A percentile compares a stretch with the other conserved stretches of the same genome.
These are phyloP conservation scores for Eupleurogrammus muticus DNA, from an alignment of 2,797 vertebrate species.

Conservation along the genomic window DNA sequence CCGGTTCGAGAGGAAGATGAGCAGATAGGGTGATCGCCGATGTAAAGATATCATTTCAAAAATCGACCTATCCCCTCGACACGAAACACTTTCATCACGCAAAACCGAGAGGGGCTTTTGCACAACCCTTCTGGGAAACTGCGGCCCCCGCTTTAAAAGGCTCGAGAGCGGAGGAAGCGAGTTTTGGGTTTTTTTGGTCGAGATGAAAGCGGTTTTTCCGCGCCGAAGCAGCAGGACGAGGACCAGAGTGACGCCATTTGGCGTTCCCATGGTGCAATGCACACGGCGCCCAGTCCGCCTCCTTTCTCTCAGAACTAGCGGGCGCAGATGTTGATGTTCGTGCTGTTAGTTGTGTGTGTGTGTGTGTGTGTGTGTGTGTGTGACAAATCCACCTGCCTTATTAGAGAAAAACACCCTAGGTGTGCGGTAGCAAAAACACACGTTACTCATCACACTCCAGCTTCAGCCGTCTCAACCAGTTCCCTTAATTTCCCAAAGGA, in stretches of 20 bases:
- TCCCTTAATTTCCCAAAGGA: constrained; percentile 26
- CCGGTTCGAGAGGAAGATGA: constrained; percentile 25
- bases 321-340: constrained; percentile 69
- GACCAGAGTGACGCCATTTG: constrained; percentile 59
- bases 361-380: constrained; percentile 20
- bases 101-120: not conserved
- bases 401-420: constrained; percentile 10
- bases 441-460: not conserved
- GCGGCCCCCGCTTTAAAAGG: not conserved
- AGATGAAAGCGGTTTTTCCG: constrained; percentile 57
- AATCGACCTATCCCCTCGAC: not conserved
- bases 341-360: constrained; percentile 22
- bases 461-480: constrained; percentile 7
- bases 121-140: not conserved
- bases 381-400: constrained; percentile 24
- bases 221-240: constrained; percentile 33
- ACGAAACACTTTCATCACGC: constrained; percentile 28
- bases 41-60: constrained; percentile 18
- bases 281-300: constrained; percentile 44
- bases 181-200: constrained; percentile 11
- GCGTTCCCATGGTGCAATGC: constrained; percentile 60
- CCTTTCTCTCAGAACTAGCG: constrained; percentile 39
- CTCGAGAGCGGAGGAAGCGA: constrained; percentile 8
- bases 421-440: constrained; percentile 7
- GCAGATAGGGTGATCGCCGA: constrained; percentile 7